Evolutionary conservation across 2,113 vertebrate genomes (phyloP).

Genomic region (Balaenoptera acutorostrata): DNA sequence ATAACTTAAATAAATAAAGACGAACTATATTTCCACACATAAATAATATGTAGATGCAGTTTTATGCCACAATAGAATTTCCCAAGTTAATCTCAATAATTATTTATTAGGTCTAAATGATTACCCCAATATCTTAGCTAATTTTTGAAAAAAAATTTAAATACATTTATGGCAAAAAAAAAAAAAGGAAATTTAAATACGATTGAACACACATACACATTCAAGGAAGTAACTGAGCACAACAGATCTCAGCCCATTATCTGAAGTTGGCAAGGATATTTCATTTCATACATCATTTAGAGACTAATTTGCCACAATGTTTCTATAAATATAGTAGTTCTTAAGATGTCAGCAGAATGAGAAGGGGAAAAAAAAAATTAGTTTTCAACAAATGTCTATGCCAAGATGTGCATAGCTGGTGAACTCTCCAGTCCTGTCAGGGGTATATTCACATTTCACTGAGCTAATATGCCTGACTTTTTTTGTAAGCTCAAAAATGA

Average conservation of each 20-base stretch:
- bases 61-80: neutral
- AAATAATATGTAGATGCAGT: neutral
- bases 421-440: neutral
- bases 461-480: neutral
- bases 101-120: neutral
- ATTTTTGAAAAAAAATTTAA: neutral
- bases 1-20: neutral
- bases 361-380: neutral
- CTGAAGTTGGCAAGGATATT: conserved; percentile 46
- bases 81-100: neutral
- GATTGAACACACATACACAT: neutral
- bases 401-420: neutral
- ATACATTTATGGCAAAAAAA: neutral
- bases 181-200: conserved; percentile 13
- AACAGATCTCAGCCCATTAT: conserved; percentile 38
- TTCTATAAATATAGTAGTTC: conserved; percentile 48
- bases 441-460: neutral
- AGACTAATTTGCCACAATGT: conserved; percentile 60
- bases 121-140: neutral
- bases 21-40: neutral
- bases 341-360: conserved; percentile 62
- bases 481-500: neutral
- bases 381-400: conserved; percentile 22
- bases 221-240: conserved; percentile 28
- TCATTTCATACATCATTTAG: conserved; percentile 72